These are phyloP conservation scores for Cossypha caffra DNA, from an alignment of 2,797 vertebrate genomes.

Conservation along the genomic window DNA sequence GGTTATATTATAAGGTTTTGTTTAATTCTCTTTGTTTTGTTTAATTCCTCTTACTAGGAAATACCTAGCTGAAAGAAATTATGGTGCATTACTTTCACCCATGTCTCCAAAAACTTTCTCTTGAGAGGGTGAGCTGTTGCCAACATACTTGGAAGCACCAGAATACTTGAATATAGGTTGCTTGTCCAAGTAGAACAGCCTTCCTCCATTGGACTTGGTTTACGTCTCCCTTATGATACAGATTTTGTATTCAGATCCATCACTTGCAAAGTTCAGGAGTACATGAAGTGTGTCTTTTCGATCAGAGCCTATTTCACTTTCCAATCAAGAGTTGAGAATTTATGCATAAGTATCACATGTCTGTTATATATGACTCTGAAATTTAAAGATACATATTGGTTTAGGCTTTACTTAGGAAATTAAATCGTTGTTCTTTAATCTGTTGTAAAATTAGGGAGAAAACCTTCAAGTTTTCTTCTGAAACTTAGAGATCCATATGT, in stretches of 20 bases:
- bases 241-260: background rate
- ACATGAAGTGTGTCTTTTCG: background rate
- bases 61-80: background rate
- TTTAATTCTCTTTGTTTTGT: background rate
- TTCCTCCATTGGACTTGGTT: background rate
- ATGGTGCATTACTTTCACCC: background rate
- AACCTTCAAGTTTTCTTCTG: background rate
- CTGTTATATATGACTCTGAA: background rate
- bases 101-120: background rate
- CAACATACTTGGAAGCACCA: background rate
- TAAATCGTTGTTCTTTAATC: background rate
- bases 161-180: background rate
- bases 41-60: background rate
- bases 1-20: background rate
- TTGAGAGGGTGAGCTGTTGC: background rate
- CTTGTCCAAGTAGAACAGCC: background rate
- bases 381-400: background rate
- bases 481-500: background rate
- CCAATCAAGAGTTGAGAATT: background rate
- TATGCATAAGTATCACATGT: background rate
- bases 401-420: background rate
- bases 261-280: background rate
- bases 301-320: background rate
- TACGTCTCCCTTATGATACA: background rate
- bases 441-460: background rate